Percentiles rank a stretch among this genome's conserved stretches.
Conservation (phyloP, 2,113 vertebrate species). For the Ceyx melanurus region DNA sequence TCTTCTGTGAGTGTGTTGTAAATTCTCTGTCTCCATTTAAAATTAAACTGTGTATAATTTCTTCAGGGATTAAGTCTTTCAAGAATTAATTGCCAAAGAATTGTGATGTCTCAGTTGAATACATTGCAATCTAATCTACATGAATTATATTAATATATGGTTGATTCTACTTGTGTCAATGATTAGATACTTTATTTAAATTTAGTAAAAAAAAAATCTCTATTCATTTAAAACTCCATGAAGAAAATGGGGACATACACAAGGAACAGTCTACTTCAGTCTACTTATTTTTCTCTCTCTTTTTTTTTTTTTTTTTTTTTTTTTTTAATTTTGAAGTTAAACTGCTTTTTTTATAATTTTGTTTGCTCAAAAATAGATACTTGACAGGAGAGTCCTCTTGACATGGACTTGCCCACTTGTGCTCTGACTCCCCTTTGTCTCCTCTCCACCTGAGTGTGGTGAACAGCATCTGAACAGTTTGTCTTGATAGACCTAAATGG, state of each 20-base stretch:
- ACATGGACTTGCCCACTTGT: accelerated
- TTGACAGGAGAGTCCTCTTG: not conserved
- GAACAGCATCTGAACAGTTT: not conserved
- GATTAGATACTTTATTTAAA: not conserved
- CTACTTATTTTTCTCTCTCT: not conserved
- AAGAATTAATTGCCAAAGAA: not conserved
- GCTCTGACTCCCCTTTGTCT: not conserved
- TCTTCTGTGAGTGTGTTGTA: not conserved
- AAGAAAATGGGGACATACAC: accelerated
- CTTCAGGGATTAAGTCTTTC: not conserved
- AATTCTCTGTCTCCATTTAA: not conserved
- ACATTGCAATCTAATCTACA: not conserved
- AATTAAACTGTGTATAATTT: not conserved
- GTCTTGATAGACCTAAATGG: not conserved
- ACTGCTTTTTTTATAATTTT: too few relatives aligned
- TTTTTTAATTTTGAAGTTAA: not conserved
- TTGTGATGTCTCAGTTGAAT: not conserved
- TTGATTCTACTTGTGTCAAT: not conserved
- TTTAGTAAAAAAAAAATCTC: not conserved
- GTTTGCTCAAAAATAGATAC: not conserved
- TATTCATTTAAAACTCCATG: not conserved
- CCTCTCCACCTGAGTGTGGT: not conserved
- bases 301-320: too few relatives aligned
- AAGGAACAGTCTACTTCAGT: not conserved
- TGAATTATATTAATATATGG: not conserved